A percentile compares a stretch with the other conserved stretches of the same genome.
phyloP scores from a whole-genome alignment of 2,797 vertebrate genomes.

The Crenuchus spilurus region DNA sequence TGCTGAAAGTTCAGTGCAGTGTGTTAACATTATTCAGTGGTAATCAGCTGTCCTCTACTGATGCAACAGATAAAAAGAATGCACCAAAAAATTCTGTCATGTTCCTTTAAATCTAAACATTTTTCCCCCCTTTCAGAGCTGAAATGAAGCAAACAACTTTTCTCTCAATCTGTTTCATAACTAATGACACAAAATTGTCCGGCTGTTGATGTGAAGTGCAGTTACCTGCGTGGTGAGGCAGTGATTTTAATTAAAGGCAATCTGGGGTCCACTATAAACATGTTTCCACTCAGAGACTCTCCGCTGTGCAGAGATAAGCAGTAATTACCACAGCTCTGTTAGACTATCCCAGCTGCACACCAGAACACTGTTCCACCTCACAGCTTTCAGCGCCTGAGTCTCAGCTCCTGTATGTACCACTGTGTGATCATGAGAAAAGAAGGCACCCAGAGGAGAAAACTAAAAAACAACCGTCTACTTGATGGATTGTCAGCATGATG shows the following conservation, averaged over 20 bases:
- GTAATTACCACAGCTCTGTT: conserved; percentile 33
- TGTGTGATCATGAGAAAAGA: not conserved
- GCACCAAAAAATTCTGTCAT: not conserved
- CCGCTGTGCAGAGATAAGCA: conserved; percentile 1
- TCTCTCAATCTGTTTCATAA: not conserved
- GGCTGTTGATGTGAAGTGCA: conserved; percentile 17
- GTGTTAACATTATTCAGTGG: too few species aligned
- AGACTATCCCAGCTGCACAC: conserved; percentile 8
- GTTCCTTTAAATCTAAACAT: not conserved
- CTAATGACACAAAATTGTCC: not conserved
- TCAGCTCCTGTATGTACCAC: not conserved
- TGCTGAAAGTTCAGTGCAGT: too few species aligned
- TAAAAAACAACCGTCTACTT: not conserved
- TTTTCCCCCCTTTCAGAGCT: not conserved
- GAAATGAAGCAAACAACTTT: not conserved
- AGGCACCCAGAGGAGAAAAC: not conserved
- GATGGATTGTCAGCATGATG: not conserved
- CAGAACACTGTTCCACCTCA: not conserved
- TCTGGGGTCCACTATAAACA: conserved; percentile 26
- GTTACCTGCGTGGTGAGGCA: not conserved
- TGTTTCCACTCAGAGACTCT: conserved; percentile 1
- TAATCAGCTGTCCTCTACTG: not conserved
- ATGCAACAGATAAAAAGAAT: not conserved
- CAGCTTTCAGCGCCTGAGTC: not conserved
- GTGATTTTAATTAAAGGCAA: conserved; percentile 35